Evolutionary conservation across 2,888 invertebrate genomes (phyloP).

Genomic region (Hedychridium roseum): DNA sequence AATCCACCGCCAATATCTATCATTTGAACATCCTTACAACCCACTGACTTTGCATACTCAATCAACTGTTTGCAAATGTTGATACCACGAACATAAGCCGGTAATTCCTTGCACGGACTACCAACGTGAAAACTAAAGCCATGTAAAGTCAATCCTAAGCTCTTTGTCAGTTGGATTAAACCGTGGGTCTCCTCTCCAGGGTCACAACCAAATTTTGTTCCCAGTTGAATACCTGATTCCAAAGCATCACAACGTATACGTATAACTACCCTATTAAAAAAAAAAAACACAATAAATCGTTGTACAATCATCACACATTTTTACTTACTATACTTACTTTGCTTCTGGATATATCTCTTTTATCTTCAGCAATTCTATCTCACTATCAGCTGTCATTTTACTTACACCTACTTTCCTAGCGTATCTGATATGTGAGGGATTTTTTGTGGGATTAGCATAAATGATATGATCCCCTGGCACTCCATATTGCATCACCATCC

Average conservation of each 20-base stretch:
- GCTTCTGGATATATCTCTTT: constrained; percentile 66
- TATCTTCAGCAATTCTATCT: constrained; percentile 68
- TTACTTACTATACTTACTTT: constrained; percentile 53
- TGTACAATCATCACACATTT: not conserved
- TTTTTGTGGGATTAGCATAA: constrained; percentile 71
- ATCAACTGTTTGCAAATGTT: constrained; percentile 65
- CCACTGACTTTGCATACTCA: constrained; percentile 64
- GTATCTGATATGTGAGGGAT: constrained; percentile 66
- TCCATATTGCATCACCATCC: constrained; percentile 65
- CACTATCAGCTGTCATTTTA: constrained; percentile 69
- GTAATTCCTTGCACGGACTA: constrained; percentile 58
- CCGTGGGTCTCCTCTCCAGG: constrained; percentile 42
- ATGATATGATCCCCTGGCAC: constrained; percentile 66
- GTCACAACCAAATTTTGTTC: constrained; percentile 57
- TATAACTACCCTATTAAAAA: constrained; percentile 44
- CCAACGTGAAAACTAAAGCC: constrained; percentile 60
- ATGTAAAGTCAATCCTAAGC: constrained; percentile 47
- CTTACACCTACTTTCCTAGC: constrained; percentile 65
- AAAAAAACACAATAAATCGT: not conserved
- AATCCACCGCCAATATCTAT: constrained; percentile 72
- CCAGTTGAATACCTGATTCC: constrained; percentile 30
- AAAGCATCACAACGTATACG: constrained; percentile 51
- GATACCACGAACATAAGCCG: constrained; percentile 67
- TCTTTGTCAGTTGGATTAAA: constrained; percentile 44
- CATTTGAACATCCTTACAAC: constrained; percentile 66